Conservation (phyloP, 2,797 vertebrate species). For the Ibycter americanus region DNA sequence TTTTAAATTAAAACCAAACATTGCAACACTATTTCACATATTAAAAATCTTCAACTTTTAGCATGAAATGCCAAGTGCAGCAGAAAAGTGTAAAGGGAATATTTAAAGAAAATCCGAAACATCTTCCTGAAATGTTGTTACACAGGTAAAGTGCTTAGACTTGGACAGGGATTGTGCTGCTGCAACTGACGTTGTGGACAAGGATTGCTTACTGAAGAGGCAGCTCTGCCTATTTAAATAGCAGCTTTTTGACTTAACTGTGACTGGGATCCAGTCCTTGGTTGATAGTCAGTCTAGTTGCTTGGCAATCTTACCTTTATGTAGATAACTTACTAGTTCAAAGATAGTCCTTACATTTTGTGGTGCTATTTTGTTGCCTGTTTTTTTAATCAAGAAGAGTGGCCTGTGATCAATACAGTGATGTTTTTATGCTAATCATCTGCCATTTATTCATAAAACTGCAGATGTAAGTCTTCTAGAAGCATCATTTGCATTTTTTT, state of each 20-base stretch:
- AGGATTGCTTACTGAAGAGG: background rate
- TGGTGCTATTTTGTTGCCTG: background rate
- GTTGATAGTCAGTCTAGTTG: background rate
- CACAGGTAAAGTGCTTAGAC: background rate
- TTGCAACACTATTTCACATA: background rate
- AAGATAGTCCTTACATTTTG: background rate
- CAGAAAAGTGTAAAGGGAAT: background rate
- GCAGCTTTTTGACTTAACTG: background rate
- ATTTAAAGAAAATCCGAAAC: background rate
- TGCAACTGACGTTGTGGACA: background rate
- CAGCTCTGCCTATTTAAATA: background rate
- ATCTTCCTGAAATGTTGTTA: background rate
- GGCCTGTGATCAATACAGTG: background rate
- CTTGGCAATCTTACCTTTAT: background rate
- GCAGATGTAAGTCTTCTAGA: background rate
- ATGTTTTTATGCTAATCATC: background rate
- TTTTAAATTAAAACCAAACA: background rate
- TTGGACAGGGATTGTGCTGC: background rate
- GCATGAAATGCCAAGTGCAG: background rate
- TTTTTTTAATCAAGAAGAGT: background rate
- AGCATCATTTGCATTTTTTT: background rate
- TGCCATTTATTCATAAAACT: background rate
- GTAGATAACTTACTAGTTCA: background rate
- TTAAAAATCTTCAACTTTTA: background rate
- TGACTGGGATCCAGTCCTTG: background rate